Percentiles rank a stretch among this genome's conserved stretches.
phyloP scores from a whole-genome alignment of 2,888 invertebrate species.

The Zaprionus lineosus region DNA sequence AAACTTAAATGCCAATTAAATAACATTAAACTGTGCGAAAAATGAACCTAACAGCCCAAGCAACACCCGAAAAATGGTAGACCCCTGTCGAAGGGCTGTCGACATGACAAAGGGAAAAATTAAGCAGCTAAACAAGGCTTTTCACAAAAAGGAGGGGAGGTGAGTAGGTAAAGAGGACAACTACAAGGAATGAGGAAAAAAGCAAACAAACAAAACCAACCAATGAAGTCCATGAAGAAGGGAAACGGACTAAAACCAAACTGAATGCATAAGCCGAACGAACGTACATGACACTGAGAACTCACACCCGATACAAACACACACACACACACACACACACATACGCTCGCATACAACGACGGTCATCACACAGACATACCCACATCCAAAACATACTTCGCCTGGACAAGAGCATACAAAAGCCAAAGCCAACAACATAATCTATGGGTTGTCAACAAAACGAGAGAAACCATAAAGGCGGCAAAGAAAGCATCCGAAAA shows the following conservation, averaged over 20 bases:
- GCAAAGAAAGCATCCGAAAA: slow-evolving; percentile 41
- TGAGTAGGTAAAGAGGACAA: slow-evolving; percentile 40
- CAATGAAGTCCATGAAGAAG: slow-evolving; percentile 28
- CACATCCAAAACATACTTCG: slow-evolving; percentile 37
- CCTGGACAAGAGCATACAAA: slow-evolving; percentile 36
- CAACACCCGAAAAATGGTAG: slow-evolving; percentile 13
- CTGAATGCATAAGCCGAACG: slow-evolving; percentile 66
- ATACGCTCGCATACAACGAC: too few relatives aligned
- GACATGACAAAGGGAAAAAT: slow-evolving; percentile 76
- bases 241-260: slow-evolving; percentile 21
- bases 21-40: slow-evolving; percentile 76
- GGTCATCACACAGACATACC: slow-evolving; percentile 9
- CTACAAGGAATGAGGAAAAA: slow-evolving; percentile 53
- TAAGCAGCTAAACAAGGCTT: slow-evolving; percentile 75
- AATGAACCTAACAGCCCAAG: slow-evolving; percentile 50
- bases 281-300: slow-evolving; percentile 61
- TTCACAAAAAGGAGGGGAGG: slow-evolving; percentile 10
- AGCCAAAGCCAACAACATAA: slow-evolving; percentile 75
- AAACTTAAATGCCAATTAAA: slow-evolving; percentile 75
- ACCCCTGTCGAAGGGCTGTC: slow-evolving; percentile 66
- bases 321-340: slow-evolving; percentile 21
- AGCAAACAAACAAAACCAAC: slow-evolving; percentile 39
- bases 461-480: slow-evolving; percentile 58
- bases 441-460: slow-evolving; percentile 76
- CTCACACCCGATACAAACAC: slow-evolving; percentile 2